A percentile compares a stretch with the other conserved stretches of the same genome.
These are phyloP conservation scores for Eidolon helvum DNA, from an alignment of 2,113 vertebrate species.

Conservation along the genomic window DNA sequence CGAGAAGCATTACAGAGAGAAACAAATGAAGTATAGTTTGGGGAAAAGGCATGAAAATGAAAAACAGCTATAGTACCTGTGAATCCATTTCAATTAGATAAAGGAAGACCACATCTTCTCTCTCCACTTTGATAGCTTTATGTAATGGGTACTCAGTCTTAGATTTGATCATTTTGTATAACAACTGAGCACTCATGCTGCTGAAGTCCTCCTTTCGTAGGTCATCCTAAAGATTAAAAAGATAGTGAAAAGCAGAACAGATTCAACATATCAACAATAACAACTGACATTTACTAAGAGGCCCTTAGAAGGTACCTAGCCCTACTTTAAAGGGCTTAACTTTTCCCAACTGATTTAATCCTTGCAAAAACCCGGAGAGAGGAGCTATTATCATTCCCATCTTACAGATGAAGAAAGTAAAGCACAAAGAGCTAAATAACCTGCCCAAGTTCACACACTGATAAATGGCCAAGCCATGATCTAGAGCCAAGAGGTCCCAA, in stretches of 20 bases:
- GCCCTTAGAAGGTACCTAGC: neutral
- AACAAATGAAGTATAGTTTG: neutral
- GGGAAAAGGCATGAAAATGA: neutral
- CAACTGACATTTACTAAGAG: neutral
- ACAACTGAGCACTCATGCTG: conserved; percentile 95
- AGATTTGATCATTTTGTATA: conserved; percentile 99
- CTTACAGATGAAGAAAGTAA: neutral
- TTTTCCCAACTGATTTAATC: neutral
- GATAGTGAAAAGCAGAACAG: neutral
- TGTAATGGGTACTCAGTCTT: conserved; percentile 98
- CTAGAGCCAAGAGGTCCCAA: neutral
- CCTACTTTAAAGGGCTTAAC: neutral
- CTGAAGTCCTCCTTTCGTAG: conserved; percentile 98
- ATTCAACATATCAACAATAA: neutral
- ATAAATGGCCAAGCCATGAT: neutral
- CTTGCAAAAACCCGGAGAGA: neutral
- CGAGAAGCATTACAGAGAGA: neutral
- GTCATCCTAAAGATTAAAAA: conserved; percentile 88
- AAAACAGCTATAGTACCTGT: conserved; percentile 85
- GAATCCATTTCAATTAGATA: conserved; percentile 99
- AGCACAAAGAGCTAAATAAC: neutral
- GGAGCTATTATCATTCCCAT: neutral
- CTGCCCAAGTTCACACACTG: neutral
- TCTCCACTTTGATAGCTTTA: conserved; percentile 97
- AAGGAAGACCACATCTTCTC: conserved; percentile 98